Percentiles rank a stretch among this genome's conserved stretches.
phyloP scores from a whole-genome alignment of 2,888 invertebrate genomes.

The Julus scanicus region DNA sequence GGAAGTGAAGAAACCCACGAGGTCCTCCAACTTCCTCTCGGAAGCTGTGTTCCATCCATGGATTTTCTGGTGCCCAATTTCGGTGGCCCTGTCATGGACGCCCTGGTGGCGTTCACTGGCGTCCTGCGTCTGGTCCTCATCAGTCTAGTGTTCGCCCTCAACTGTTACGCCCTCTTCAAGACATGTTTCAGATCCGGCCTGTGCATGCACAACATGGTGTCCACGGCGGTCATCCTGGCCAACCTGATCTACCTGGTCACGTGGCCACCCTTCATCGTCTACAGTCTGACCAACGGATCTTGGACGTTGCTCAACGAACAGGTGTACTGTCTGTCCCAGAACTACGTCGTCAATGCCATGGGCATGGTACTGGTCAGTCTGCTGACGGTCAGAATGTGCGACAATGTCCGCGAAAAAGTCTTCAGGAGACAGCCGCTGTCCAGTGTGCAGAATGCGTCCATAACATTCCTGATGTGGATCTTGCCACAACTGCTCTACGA shows the following conservation, averaged over 20 bases:
- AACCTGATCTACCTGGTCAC: conserved; percentile 58
- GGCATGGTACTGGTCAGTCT: conserved; percentile 57
- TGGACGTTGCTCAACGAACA: conserved; percentile 57
- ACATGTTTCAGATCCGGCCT: conserved; percentile 48
- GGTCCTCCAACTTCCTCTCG: neutral
- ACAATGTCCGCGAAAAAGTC: neutral
- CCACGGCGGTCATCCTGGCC: conserved; percentile 54
- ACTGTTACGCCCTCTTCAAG: conserved; percentile 49
- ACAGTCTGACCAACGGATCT: conserved; percentile 56
- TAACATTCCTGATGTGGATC: conserved; percentile 57
- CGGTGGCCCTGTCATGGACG: neutral
- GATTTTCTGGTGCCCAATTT: neutral
- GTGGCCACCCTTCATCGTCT: conserved; percentile 58
- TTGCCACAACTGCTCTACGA: conserved; percentile 58
- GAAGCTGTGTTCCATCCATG: neutral
- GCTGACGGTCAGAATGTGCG: conserved; percentile 54
- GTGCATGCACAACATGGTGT: conserved; percentile 53
- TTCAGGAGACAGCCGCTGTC: neutral
- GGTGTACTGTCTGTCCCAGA: conserved; percentile 59
- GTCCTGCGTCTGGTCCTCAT: conserved; percentile 29
- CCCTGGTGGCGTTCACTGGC: conserved; percentile 41
- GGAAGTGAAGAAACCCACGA: neutral
- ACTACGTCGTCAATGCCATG: conserved; percentile 58
- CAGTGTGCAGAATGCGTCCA: neutral
- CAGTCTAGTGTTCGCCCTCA: conserved; percentile 35